phyloP scores from a whole-genome alignment of 1,140 invertebrate genomes.

The Hylaeus volcanicus region DNA sequence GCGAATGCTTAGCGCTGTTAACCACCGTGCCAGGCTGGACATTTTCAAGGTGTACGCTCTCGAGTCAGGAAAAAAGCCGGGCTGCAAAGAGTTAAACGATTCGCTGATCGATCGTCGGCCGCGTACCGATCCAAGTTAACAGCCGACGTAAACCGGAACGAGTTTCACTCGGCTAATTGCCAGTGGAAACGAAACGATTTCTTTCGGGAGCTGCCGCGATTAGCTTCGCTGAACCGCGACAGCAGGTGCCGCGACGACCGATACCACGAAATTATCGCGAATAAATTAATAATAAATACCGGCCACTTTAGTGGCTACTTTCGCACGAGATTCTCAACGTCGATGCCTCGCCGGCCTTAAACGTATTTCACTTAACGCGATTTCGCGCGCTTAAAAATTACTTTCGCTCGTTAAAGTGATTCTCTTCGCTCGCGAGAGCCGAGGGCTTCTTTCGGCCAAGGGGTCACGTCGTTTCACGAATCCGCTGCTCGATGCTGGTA shows the following conservation, averaged over 20 bases:
- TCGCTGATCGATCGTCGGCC: no score
- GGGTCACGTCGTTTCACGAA: no score
- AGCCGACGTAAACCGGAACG: background rate
- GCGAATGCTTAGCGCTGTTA: no score
- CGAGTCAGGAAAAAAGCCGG: no score
- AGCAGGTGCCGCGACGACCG: background rate
- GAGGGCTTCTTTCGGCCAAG: no score
- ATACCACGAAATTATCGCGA: conserved; percentile 21
- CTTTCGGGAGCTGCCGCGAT: conserved; percentile 7
- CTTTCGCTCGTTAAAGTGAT: conserved; percentile 39
- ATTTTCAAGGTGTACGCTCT: no score
- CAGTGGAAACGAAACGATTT: background rate
- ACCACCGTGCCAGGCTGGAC: no score
- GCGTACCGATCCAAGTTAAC: no score
- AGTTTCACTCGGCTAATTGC: background rate
- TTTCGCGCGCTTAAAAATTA: conserved; percentile 17
- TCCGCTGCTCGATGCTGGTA: no score
- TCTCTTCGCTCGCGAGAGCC: background rate
- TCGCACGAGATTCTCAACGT: background rate
- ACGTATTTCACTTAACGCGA: background rate
- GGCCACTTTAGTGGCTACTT: background rate
- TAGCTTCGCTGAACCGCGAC: background rate
- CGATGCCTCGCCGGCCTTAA: background rate
- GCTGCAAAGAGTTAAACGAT: no score
- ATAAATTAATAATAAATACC: conserved; percentile 29